A percentile compares a stretch with the other conserved stretches of the same genome.
These are phyloP conservation scores for Papio anubis DNA, from an alignment of 2,113 vertebrate species.

Conservation along the genomic window DNA sequence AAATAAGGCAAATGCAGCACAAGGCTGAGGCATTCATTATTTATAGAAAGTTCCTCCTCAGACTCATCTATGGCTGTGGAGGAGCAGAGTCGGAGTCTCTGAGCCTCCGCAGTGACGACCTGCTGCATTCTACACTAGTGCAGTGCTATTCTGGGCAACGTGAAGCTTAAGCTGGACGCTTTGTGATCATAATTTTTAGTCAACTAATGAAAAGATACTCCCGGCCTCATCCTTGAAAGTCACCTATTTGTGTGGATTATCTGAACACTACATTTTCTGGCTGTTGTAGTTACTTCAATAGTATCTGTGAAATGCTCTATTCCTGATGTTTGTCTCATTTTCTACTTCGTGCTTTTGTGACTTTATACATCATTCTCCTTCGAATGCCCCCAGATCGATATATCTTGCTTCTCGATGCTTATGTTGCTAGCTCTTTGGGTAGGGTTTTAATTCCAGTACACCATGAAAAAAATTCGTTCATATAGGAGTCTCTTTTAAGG, in stretches of 20 bases:
- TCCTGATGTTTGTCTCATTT: not conserved
- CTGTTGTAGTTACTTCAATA: not conserved
- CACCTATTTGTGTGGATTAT: not conserved
- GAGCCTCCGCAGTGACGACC: too few species aligned
- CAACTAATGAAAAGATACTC: not conserved
- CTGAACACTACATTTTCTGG: not conserved
- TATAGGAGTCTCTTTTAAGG: not conserved
- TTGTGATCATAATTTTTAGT: not conserved
- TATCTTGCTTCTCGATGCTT: not conserved
- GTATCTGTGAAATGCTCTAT: not conserved
- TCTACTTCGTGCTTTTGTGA: not conserved
- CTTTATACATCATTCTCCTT: not conserved
- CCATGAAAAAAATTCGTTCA: not conserved
- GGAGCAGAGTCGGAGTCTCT: not conserved
- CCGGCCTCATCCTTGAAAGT: not conserved
- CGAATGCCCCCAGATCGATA: not conserved
- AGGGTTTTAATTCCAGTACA: not conserved
- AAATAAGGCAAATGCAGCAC: not conserved
- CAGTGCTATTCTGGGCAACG: not conserved
- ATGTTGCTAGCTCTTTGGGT: not conserved
- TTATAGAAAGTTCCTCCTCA: not conserved
- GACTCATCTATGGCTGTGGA: not conserved
- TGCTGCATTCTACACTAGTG: fast-evolving
- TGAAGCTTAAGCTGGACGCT: not conserved
- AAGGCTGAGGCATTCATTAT: not conserved